Evolutionary conservation across 2,797 vertebrate species (phyloP).

Genomic region (Enteromius argenteus): DNA sequence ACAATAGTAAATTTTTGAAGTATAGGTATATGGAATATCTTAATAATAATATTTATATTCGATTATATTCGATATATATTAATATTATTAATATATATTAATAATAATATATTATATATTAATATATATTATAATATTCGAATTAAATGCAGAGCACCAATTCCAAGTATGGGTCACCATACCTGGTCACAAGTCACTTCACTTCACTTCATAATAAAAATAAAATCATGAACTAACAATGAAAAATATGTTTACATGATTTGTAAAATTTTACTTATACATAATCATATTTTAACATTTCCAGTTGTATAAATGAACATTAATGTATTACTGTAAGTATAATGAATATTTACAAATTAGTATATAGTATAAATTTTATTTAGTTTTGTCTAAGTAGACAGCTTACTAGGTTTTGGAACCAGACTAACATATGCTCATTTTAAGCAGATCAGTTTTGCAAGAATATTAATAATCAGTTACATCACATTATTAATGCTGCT

Average conservation of each 20-base stretch:
- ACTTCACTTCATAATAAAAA: background rate
- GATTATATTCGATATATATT: too few relatives aligned
- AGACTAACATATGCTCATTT: background rate
- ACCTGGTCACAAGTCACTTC: too few relatives aligned
- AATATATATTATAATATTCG: too few relatives aligned
- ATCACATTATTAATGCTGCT: conserved; percentile 22
- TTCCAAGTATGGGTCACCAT: too few relatives aligned
- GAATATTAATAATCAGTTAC: background rate
- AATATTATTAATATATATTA: background rate
- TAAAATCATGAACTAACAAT: background rate
- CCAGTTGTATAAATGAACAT: background rate
- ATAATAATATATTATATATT: too few relatives aligned
- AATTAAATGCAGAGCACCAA: too few relatives aligned
- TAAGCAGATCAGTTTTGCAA: background rate
- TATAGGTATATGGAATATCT: background rate
- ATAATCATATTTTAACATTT: background rate
- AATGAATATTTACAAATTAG: background rate
- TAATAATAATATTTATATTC: too few relatives aligned
- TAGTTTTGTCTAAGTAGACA: background rate
- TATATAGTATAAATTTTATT: background rate
- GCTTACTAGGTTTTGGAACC: background rate
- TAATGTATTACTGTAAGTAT: background rate
- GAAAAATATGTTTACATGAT: background rate
- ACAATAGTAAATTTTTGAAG: background rate
- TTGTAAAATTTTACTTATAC: background rate